These are phyloP conservation scores for Xanthorhoe designata DNA, from an alignment of 2,888 invertebrate genomes.

Conservation along the genomic window DNA sequence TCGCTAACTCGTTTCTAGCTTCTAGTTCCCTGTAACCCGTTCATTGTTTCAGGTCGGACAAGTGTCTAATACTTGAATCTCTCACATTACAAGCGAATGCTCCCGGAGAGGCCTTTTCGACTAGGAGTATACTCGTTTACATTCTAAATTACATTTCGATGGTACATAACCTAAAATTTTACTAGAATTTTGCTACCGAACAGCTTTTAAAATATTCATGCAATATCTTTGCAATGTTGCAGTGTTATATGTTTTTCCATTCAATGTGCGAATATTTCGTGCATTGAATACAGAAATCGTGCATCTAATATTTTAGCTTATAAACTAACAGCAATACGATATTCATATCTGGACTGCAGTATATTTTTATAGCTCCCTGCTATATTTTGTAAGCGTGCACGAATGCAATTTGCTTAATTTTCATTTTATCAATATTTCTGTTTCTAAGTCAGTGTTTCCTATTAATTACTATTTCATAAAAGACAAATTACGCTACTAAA, in stretches of 20 bases:
- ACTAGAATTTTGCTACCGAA: slow-evolving; percentile 18
- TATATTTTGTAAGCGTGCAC: no score
- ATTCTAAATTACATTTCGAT: slow-evolving; percentile 19
- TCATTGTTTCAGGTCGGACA: no score
- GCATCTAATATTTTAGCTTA: slow-evolving; percentile 2
- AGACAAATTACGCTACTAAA: no score
- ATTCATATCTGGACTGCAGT: not conserved
- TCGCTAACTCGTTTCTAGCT: no score
- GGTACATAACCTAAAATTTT: slow-evolving; percentile 22
- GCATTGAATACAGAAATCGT: not conserved
- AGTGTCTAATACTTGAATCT: no score
- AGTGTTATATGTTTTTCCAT: slow-evolving; percentile 15
- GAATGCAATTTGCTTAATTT: no score
- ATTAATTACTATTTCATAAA: no score
- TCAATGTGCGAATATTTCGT: slow-evolving; percentile 5
- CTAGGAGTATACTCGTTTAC: not conserved
- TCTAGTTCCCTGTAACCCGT: no score
- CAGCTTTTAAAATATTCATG: slow-evolving; percentile 29
- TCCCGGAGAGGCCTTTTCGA: no score
- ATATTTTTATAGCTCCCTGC: not conserved
- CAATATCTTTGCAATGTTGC: slow-evolving; percentile 22
- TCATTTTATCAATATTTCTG: no score
- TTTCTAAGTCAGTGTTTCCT: no score
- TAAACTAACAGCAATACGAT: not conserved
- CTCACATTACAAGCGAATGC: no score